Evolutionary conservation across 2,888 invertebrate genomes (phyloP).

Genomic region (Omphaloscelis lunosa): DNA sequence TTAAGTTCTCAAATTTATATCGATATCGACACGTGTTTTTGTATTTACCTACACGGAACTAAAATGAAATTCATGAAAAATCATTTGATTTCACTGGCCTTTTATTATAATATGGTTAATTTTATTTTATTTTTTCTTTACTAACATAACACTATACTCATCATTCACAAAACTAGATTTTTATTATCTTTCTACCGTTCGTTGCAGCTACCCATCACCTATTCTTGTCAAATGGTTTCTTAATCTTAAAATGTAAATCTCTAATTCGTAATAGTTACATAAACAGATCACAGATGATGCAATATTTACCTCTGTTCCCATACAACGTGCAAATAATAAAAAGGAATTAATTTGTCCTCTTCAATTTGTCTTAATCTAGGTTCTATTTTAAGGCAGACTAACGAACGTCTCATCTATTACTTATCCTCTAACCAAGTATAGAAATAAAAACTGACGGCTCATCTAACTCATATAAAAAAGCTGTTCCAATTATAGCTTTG

Average conservation of each 20-base stretch:
- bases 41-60: background rate
- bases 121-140: too few species aligned
- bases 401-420: slow-evolving; percentile 14
- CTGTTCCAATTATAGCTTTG: slow-evolving; percentile 29
- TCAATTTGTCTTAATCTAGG: slow-evolving; percentile 45
- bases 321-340: slow-evolving; percentile 38
- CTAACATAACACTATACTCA: too few species aligned
- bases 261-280: background rate
- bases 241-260: background rate
- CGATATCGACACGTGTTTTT: background rate
- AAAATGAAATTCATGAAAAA: background rate
- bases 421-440: background rate
- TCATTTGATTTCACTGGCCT: background rate
- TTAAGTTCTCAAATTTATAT: slow-evolving; percentile 6
- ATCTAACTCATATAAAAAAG: slow-evolving; percentile 15
- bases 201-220: too few species aligned
- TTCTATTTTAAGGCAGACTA: slow-evolving; percentile 44
- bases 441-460: slow-evolving; percentile 10
- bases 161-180: background rate
- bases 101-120: background rate
- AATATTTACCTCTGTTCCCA: slow-evolving; percentile 21
- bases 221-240: background rate
- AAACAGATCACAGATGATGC: slow-evolving; percentile 23
- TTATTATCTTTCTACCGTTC: background rate
- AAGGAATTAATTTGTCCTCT: slow-evolving; percentile 55